Conservation (phyloP, 2,113 vertebrate species). For the Leptobrachium leishanense region DNA sequence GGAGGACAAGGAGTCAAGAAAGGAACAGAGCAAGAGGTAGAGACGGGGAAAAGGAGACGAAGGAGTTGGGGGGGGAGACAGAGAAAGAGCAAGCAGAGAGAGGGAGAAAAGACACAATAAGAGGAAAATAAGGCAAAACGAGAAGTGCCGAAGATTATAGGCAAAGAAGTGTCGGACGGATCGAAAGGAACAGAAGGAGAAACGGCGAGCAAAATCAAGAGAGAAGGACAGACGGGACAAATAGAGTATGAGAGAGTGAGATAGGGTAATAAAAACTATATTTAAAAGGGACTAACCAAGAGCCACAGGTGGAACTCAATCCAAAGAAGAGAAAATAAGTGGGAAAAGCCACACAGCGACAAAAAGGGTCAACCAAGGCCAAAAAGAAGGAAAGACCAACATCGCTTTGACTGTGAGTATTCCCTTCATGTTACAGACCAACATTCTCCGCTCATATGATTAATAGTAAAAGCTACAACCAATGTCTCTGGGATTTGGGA, state of each 20-base stretch:
- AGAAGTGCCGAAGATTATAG: too few relatives aligned
- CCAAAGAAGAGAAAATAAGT: not conserved
- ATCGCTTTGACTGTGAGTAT: not conserved
- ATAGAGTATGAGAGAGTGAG: not conserved
- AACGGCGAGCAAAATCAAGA: too few relatives aligned
- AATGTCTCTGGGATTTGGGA: too few relatives aligned
- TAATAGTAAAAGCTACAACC: too few relatives aligned
- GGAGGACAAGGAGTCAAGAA: conserved; percentile 19
- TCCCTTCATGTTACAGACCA: not conserved
- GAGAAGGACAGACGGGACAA: too few relatives aligned
- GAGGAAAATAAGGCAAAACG: not conserved
- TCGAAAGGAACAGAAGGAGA: not conserved
- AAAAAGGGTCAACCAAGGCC: not conserved
- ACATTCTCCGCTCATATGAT: too few relatives aligned
- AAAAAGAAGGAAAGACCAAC: not conserved
- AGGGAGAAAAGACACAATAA: not conserved
- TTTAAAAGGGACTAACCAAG: too few relatives aligned
- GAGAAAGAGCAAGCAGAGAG: not conserved
- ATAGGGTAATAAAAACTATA: not conserved
- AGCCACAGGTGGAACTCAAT: too few relatives aligned
- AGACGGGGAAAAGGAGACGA: not conserved
- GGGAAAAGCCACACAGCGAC: not conserved
- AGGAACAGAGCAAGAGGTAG: not conserved
- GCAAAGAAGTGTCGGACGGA: not conserved
- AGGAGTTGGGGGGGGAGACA: not conserved